A percentile compares a stretch with the other conserved stretches of the same genome.
These are phyloP conservation scores for Liparis tanakae DNA, from an alignment of 2,797 vertebrate species.

Conservation along the genomic window DNA sequence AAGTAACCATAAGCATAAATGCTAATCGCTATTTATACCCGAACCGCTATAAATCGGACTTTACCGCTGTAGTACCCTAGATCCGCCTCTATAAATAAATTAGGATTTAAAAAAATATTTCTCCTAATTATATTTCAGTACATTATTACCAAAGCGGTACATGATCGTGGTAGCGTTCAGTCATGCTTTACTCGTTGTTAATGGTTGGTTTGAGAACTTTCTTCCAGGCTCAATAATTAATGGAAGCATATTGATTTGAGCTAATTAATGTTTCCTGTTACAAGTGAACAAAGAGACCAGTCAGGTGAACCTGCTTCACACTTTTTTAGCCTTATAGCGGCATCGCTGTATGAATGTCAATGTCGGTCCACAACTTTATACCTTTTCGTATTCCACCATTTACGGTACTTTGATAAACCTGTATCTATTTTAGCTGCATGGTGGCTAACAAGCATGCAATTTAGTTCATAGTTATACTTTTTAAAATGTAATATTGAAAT, in stretches of 20 bases:
- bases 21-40: not conserved
- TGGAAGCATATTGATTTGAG: constrained; percentile 44
- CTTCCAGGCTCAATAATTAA: constrained; percentile 50
- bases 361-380: not conserved
- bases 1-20: not conserved
- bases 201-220: constrained; percentile 55
- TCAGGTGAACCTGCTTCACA: not conserved
- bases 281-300: constrained; percentile 20
- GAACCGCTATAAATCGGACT: not conserved
- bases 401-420: too few species aligned
- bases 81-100: not conserved
- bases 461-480: too few species aligned
- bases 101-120: not conserved
- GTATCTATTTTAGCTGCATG: too few species aligned
- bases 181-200: constrained; percentile 46
- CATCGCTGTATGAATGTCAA: not conserved
- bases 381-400: not conserved
- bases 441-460: too few species aligned
- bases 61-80: too few species aligned
- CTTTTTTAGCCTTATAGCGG: not conserved
- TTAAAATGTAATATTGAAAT: too few species aligned
- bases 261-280: constrained; percentile 51
- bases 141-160: constrained; percentile 19
- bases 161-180: constrained; percentile 34
- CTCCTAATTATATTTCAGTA: constrained; percentile 31